These are phyloP conservation scores for Drosophila emarginata DNA, from an alignment of 2,888 invertebrate genomes.

Conservation along the genomic window DNA sequence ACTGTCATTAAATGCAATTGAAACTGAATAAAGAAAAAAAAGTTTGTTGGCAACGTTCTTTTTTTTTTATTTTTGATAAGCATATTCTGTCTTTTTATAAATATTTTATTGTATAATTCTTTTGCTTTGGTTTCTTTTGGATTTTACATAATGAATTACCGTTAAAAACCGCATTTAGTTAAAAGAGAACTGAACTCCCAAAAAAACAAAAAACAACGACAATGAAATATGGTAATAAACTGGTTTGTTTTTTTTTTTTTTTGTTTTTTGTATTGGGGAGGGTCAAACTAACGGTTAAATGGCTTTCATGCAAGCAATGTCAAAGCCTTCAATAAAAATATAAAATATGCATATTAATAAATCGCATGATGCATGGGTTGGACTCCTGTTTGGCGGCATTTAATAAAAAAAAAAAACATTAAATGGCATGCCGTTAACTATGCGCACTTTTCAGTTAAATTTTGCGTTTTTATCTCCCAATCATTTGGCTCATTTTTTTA, in stretches of 20 bases:
- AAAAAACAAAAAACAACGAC: conserved; percentile 12
- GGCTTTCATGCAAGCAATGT: conserved; percentile 30
- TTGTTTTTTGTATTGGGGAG: conserved; percentile 14
- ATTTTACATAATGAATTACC: conserved; percentile 7
- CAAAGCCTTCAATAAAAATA: conserved; percentile 31
- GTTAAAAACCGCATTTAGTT: conserved; percentile 10
- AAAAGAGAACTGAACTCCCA: conserved; percentile 30
- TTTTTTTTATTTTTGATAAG: conserved; percentile 3
- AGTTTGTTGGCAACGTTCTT: neutral
- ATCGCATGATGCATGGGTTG: conserved; percentile 39
- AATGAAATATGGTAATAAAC: conserved; percentile 36
- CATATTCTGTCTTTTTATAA: conserved; percentile 1
- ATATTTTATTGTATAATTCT: conserved; percentile 26
- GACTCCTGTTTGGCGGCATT: conserved; percentile 7
- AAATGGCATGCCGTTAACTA: conserved; percentile 35
- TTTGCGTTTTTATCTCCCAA: neutral
- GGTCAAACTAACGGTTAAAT: conserved; percentile 48
- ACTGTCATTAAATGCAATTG: conserved; percentile 27
- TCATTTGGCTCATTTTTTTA: conserved; percentile 8
- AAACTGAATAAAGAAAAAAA: neutral
- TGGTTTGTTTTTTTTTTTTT: conserved; percentile 1
- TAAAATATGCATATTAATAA: conserved; percentile 48
- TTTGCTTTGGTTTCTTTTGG: conserved; percentile 30
- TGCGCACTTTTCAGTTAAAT: conserved; percentile 27
- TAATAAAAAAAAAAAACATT: conserved; percentile 9